Evolutionary conservation across 2,797 vertebrate species (phyloP).

Genomic region (Pseudopleuronectes americanus): DNA sequence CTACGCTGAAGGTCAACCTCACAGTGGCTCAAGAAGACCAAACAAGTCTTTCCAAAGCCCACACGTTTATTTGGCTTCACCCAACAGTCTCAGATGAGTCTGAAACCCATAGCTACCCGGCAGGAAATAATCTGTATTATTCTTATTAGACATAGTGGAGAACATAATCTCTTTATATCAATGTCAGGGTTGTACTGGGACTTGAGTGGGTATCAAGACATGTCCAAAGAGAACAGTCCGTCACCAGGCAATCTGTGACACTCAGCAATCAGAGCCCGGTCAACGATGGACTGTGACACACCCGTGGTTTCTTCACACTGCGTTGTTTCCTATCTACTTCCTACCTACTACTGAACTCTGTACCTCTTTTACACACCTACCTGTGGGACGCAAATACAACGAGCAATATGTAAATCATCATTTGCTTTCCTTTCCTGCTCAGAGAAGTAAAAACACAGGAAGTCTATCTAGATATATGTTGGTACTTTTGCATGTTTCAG

Average conservation of each 20-base stretch:
- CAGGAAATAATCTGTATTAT: neutral
- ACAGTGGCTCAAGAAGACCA: neutral
- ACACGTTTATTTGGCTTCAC: neutral
- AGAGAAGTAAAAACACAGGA: neutral
- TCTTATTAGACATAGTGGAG: neutral
- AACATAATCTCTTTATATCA: constrained; percentile 19
- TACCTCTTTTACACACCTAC: neutral
- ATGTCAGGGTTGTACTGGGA: constrained; percentile 43
- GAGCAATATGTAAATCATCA: neutral
- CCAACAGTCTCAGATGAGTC: neutral
- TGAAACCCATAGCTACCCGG: neutral
- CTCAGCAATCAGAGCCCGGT: constrained; percentile 10
- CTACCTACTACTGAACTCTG: neutral
- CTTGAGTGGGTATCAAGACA: constrained; percentile 33
- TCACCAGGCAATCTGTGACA: constrained; percentile 29
- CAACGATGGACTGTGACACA: neutral
- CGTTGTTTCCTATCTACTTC: neutral
- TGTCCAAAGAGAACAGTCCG: constrained; percentile 19
- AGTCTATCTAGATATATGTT: neutral
- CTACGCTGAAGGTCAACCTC: constrained; percentile 42
- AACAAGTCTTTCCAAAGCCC: neutral
- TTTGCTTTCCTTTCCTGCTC: neutral
- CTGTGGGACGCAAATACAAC: neutral
- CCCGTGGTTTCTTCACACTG: constrained; percentile 13
- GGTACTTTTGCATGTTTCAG: neutral